Evolutionary conservation across 2,888 invertebrate genomes (phyloP).

Genomic region (Ochropleura leucogaster): DNA sequence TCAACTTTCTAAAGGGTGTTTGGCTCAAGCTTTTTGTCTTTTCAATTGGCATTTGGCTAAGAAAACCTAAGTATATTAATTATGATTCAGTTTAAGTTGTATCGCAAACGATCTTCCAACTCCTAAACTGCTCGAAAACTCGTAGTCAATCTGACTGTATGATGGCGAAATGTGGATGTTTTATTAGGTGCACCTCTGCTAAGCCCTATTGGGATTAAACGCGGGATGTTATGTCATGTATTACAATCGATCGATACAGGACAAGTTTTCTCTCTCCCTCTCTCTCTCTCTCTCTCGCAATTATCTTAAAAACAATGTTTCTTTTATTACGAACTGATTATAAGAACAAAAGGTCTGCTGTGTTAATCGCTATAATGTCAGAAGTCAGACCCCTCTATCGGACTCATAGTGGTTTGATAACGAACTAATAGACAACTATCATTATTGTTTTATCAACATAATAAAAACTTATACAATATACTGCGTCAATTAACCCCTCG

Average conservation of each 20-base stretch:
- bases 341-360: constrained; percentile 18
- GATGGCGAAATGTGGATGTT: no score
- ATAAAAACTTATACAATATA: constrained; percentile 18
- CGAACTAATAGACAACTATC: constrained; percentile 15
- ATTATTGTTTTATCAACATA: constrained; percentile 17
- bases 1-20: no score
- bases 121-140: no score
- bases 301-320: constrained; percentile 19
- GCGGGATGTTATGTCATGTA: no score
- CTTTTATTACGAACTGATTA: constrained; percentile 18
- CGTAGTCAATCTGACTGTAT: no score
- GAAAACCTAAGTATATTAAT: no score
- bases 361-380: constrained; percentile 38
- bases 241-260: not conserved
- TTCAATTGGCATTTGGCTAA: no score
- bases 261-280: not conserved
- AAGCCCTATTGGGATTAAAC: no score
- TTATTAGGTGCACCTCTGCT: no score
- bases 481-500: not conserved
- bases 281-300: not conserved
- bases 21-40: no score
- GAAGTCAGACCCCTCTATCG: constrained; percentile 47
- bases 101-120: no score
- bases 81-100: no score
- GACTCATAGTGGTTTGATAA: constrained; percentile 38